Evolutionary conservation across 2,888 invertebrate genomes (phyloP).

Genomic region (Limnephilus marmoratus): DNA sequence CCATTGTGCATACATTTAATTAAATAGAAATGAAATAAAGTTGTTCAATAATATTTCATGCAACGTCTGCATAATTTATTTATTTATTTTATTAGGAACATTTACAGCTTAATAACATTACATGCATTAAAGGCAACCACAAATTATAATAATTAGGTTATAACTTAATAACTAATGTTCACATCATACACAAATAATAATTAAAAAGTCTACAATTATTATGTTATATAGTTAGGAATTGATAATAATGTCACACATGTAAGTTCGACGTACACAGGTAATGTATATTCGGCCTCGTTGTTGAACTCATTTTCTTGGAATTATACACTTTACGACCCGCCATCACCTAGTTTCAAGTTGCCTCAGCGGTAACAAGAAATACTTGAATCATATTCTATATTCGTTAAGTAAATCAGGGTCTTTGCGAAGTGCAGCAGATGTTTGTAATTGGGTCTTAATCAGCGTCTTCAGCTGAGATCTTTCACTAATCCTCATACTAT

Average conservation of each 20-base stretch:
- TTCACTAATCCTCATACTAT: neutral
- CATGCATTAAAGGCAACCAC: no score
- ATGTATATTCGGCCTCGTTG: neutral
- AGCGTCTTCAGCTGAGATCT: neutral
- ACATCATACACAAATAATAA: no score
- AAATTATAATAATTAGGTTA: no score
- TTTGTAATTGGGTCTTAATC: neutral
- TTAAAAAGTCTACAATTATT: no score
- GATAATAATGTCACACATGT: no score
- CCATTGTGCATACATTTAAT: neutral
- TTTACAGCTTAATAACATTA: no score
- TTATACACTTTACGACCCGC: neutral
- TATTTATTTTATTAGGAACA: no score
- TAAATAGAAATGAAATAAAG: neutral
- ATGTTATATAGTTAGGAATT: no score
- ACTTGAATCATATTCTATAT: conserved; percentile 22
- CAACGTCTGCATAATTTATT: no score
- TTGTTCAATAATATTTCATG: no score
- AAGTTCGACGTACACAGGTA: neutral
- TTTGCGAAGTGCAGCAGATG: conserved; percentile 7
- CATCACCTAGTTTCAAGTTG: conserved; percentile 14
- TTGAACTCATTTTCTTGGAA: neutral
- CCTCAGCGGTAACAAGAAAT: conserved; percentile 7
- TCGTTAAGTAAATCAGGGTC: conserved; percentile 34
- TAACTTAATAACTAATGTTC: no score